Base-by-base conservation (phyloP, 2,797 vertebrate genomes). In the Halcyon smyrnensis region DNA sequence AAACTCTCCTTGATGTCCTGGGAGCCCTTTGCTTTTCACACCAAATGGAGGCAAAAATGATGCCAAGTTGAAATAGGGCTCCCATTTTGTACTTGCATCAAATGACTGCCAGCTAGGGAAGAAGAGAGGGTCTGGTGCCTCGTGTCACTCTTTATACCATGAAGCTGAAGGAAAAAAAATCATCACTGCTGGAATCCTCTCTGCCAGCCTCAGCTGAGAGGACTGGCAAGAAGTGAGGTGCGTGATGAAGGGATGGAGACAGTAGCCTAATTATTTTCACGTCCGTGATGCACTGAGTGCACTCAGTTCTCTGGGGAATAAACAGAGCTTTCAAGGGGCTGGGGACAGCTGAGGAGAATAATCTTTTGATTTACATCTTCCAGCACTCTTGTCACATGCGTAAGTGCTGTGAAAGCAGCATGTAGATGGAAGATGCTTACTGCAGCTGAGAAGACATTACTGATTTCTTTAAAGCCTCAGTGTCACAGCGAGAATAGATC, bases 171-270 rank as follows among this genome's bases (percentile, higher is more conserved):
- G 32, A 75, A 93, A 81, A 91, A 88, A 86, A 83, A 36, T 41
- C 17, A 27, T 83, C 77, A 32, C 59, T 93, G 67, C 90, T 95
- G 74, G 74, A 45, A 87, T 86, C 60, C 48, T 95, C 85, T 82
- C 90, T 95, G 91, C 85, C 87, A 95, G 75, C 67, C 87, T 94
- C 89, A 95, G 89, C 96, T 95, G 94, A 91, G 84, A 65, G 87
- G 27, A 39, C 76, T 92, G 95, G 83, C 93, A 96, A 82, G 3
- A 67, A 86, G 62, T 4, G 59, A 88, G 73, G 87, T 43, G 63
- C 87, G 54, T 27, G 8, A 56, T 87, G 87, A 86, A 59, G 74
- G 70, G 46, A 90, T 12, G 75, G 67, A 68, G 56, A 94, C 94
- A 96, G 89, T 73, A 43, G 65, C 80, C 83, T 67, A 48, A 94